Evolutionary conservation across 2,797 vertebrate genomes (phyloP), one percentile per base, ranked within the genome.

Genomic region (Tachyglossus aculeatus): DNA sequence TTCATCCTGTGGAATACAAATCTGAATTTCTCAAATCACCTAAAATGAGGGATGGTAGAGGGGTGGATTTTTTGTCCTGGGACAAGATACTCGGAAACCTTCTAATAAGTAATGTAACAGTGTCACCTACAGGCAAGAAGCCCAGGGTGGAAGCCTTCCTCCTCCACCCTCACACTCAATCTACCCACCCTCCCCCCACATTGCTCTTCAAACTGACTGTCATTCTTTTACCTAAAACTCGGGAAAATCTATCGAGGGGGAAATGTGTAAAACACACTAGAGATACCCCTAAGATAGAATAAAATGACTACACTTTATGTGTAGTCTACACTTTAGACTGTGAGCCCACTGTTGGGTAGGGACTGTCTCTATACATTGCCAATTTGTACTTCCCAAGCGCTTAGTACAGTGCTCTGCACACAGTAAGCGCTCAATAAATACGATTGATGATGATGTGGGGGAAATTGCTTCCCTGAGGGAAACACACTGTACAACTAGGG

Each of bases 81-180:
- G 88, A 89, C 85, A 91, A 88, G 81, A 80, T 27, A 78, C 1
- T n/a, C 47, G 56, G 67, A 82, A 83, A 67, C 0, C 6, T 48
- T 71, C 59, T 74, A 75, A 90, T 88, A 88, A 88, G 69, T 86
- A 88, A 88, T 65, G 57, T 90, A 90, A 91, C 88, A 93, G 88
- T 90, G 92, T 90, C 92, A 92, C 91, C 91, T 93, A 90, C 89
- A 93, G 92, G 92, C 90, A 79, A 52, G 33, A 13, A 39, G 73
- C 71, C 47, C 74, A 65, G 61, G 7, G 74, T 82, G 68, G 76
- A 62, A 32, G 7, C 34, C 18, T 18, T 54, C 22, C 57, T 34
- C 25, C n/a, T 5, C 45, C 27, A 50, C 40, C 11, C 14, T 60
- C 27, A 34, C 44, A 39, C n/a, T n/a, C n/a, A n/a, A n/a, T n/a